Conservation (phyloP, 2,113 vertebrate genomes). For the Tylochromis polylepis region DNA sequence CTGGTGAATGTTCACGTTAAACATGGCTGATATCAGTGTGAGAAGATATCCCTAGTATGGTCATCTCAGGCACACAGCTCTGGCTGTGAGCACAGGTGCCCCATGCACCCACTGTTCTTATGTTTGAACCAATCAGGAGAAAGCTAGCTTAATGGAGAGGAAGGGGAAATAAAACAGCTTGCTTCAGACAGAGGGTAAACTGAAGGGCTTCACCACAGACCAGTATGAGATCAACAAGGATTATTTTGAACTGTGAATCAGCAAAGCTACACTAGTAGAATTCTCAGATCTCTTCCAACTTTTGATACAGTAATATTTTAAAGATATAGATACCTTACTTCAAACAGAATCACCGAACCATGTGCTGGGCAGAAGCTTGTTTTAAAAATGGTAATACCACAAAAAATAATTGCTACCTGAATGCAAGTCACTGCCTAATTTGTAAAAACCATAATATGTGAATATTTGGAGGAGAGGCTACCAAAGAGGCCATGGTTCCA, state of each 20-base stretch:
- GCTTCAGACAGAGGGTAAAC: not conserved
- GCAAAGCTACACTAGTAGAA: not conserved
- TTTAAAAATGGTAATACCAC: not conserved
- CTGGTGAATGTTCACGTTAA: not conserved
- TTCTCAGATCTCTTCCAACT: not conserved
- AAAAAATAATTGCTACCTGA: not conserved
- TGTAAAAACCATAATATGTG: not conserved
- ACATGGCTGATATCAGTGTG: not conserved
- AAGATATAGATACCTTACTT: not conserved
- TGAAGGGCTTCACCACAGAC: not conserved
- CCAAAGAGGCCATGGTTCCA: not conserved
- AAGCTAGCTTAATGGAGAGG: not conserved
- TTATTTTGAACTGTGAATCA: not conserved
- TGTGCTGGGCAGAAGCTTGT: not conserved
- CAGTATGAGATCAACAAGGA: not conserved
- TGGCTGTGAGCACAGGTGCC: not conserved
- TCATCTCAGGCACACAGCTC: not conserved
- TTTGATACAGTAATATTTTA: not conserved
- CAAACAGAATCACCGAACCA: not conserved
- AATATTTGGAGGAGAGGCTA: not conserved
- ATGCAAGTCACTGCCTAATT: not conserved
- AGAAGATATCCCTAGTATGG: not conserved
- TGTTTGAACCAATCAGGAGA: not conserved
- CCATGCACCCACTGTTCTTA: not conserved
- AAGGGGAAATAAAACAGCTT: not conserved